Conservation (phyloP, 2,888 invertebrate species). For the Candidula unifasciata region DNA sequence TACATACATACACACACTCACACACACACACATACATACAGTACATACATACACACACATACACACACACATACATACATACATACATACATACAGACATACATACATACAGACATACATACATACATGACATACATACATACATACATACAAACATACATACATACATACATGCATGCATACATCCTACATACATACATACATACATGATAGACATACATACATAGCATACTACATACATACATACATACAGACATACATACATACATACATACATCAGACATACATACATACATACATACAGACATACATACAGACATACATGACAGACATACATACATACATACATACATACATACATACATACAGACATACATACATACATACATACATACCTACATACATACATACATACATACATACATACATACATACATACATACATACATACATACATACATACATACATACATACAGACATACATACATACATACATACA, state of each 20-base stretch:
- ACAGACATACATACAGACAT: too few relatives aligned
- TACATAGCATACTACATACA: too few relatives aligned
- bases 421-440: neutral
- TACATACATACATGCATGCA: neutral
- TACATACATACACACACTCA: neutral
- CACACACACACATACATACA: neutral
- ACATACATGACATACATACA: slow-evolving; percentile 13
- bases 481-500: neutral
- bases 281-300: too few relatives aligned
- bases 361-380: neutral
- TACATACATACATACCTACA: too few relatives aligned
- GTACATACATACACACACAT: neutral
- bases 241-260: too few relatives aligned
- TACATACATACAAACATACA: slow-evolving; percentile 10
- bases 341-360: neutral
- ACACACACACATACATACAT: too few relatives aligned
- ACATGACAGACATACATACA: neutral
- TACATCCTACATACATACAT: too few relatives aligned
- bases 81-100: neutral
- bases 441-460: neutral
- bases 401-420: too few relatives aligned
- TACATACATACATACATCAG: too few relatives aligned
- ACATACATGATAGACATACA: too few relatives aligned
- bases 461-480: too few relatives aligned
- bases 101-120: slow-evolving; percentile 2